phyloP scores from a whole-genome alignment of 2,797 vertebrate genomes.

The Danionella dracula region DNA sequence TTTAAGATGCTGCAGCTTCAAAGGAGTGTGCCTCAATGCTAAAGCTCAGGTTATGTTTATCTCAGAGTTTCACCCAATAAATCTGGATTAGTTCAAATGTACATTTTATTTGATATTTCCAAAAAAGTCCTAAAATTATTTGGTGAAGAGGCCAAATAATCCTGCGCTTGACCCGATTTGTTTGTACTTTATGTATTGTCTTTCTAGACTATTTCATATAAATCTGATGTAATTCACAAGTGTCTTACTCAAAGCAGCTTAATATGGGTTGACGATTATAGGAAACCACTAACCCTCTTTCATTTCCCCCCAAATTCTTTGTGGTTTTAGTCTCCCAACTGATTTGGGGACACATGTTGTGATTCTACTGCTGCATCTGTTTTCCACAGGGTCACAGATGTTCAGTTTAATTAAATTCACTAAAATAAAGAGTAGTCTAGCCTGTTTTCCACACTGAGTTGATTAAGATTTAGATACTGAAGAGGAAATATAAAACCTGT shows the following conservation, averaged over 20 bases:
- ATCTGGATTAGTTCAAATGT: no score
- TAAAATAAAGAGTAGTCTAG: not conserved
- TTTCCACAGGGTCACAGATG: conserved; percentile 19
- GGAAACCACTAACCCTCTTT: conserved; percentile 12
- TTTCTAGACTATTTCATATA: no score
- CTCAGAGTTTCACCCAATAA: no score
- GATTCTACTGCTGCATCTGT: conserved; percentile 30
- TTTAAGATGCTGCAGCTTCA: no score
- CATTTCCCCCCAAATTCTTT: conserved; percentile 41
- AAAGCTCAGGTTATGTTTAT: no score
- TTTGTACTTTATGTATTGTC: no score
- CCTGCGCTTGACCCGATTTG: no score
- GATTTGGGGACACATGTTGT: conserved; percentile 53
- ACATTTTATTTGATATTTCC: no score
- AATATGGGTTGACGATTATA: not conserved
- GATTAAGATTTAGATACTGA: conserved; percentile 20
- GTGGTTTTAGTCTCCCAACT: conserved; percentile 43
- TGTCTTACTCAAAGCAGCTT: not conserved
- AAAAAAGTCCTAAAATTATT: no score
- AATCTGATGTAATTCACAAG: not conserved
- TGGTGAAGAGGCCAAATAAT: no score
- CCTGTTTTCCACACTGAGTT: conserved; percentile 2
- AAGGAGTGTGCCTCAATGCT: no score
- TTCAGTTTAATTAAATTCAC: conserved; percentile 7
- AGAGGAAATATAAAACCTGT: conserved; percentile 16